Base-by-base conservation (phyloP, 1,140 invertebrate species). In the Polyergus mexicanus region DNA sequence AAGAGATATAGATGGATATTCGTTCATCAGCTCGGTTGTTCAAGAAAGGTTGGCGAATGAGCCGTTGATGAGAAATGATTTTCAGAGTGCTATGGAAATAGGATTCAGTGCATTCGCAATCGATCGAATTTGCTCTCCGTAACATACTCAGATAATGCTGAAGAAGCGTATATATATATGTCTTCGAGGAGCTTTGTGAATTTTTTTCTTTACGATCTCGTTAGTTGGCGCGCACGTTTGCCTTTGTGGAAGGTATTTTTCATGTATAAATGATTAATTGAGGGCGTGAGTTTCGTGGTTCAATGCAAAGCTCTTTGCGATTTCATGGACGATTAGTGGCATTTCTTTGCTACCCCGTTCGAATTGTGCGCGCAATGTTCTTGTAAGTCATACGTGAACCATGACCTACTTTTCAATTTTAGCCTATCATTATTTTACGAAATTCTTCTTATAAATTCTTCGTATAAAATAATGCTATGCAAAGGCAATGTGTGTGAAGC, bases 221-320 rank as follows among this genome's bases (percentile, higher is more conserved):
- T 78, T 78, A 54, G 44, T 41, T 38, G 28, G 13, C 35, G 44
- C 8, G 35, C 19, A n/a, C n/a, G 0, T 69, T 68, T 56, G 13
- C 16, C 11, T 56, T 38, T 41, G 16, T 13, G 2, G 51, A 66
- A 0, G 0, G 10, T 32, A 66, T 80, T 54, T 65, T 80, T 38
- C n/a, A 11, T 54, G 28, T 35, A 51, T 32, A 54, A 68, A 78
- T 78, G 60, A 65, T 69, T 69, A 69, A 69, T 78, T 68, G n/a
- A 68, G 7, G 0, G n/a, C 28, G 44, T 38, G 32, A 78, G 7
- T 38, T 68, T 32, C 7, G 3, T 38, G 28, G 13, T 8, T 28
- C 4, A 7, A 13, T 51, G 28, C 28, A 51, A 56, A 41, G 10
- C 32, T 51, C 32, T 22, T 38, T 16, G n/a, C 22, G 16, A 80